phyloP scores from a whole-genome alignment of 2,797 vertebrate genomes.

The Tauraco hartlaubi region DNA sequence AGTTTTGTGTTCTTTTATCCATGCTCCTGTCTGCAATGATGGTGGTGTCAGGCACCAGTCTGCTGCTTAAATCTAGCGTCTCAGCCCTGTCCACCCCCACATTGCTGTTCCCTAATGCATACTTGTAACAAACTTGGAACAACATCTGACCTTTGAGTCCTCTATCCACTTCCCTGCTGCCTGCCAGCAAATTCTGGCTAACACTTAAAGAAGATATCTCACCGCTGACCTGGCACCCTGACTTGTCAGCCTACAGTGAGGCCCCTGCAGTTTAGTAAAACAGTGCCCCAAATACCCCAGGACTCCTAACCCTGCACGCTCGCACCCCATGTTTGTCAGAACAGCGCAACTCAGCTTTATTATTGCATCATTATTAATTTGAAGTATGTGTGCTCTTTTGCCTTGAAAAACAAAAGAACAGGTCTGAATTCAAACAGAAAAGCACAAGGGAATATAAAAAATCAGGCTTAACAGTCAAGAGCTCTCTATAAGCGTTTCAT shows the following conservation, averaged over 20 bases:
- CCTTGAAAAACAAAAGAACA: slow-evolving; percentile 19
- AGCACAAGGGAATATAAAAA: background rate
- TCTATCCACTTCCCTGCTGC: slow-evolving; percentile 32
- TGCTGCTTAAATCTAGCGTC: background rate
- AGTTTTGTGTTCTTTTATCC: slow-evolving; percentile 1
- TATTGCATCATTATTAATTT: slow-evolving; percentile 6
- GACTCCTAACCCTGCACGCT: background rate
- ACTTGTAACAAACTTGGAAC: slow-evolving; percentile 69
- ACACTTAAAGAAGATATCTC: slow-evolving; percentile 60
- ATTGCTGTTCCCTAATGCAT: background rate
- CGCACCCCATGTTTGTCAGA: background rate
- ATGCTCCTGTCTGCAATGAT: background rate
- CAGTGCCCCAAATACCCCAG: background rate
- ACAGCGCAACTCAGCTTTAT: background rate
- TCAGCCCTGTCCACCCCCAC: slow-evolving; percentile 14
- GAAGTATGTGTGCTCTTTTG: background rate
- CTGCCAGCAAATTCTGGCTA: slow-evolving; percentile 67
- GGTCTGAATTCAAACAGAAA: background rate
- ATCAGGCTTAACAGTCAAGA: background rate
- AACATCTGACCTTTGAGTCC: slow-evolving; percentile 36
- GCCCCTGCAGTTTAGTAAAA: slow-evolving; percentile 14
- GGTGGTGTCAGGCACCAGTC: slow-evolving; percentile 28
- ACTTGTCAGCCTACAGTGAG: slow-evolving; percentile 32
- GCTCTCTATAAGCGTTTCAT: background rate
- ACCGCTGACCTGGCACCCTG: slow-evolving; percentile 50